Percentiles rank a stretch among this genome's conserved stretches.
phyloP scores from a whole-genome alignment of 2,888 invertebrate genomes.

The Lordiphosa andalusiaca region DNA sequence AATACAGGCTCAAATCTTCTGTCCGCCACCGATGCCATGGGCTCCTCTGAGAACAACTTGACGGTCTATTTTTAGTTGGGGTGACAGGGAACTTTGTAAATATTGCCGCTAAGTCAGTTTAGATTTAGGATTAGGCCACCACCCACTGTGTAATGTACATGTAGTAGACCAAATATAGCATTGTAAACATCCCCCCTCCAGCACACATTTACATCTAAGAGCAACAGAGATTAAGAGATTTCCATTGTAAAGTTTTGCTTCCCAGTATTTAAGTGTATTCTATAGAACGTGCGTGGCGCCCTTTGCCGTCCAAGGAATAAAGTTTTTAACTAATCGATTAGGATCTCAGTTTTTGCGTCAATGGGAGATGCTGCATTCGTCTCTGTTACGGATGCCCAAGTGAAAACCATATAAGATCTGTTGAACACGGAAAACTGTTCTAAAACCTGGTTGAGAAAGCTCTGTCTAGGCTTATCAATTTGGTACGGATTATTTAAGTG shows the following conservation, averaged over 20 bases:
- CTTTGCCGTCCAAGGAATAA: conserved; percentile 12
- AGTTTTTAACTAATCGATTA: conserved; percentile 28
- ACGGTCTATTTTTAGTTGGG: conserved; percentile 82
- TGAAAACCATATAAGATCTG: neutral
- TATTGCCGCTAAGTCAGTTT: conserved; percentile 51
- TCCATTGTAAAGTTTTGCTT: conserved; percentile 70
- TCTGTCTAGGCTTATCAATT: too few relatives aligned
- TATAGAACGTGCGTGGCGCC: conserved; percentile 31
- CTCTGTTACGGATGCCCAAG: too few relatives aligned
- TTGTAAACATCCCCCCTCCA: conserved; percentile 41
- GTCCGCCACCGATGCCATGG: conserved; percentile 77
- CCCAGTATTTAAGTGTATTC: conserved; percentile 40
- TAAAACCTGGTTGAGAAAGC: too few relatives aligned
- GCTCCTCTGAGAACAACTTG: conserved; percentile 82
- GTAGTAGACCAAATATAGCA: conserved; percentile 73
- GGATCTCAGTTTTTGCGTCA: neutral
- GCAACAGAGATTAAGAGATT: conserved; percentile 38
- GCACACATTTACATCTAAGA: conserved; percentile 48
- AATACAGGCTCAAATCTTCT: conserved; percentile 71
- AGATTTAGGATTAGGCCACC: conserved; percentile 38
- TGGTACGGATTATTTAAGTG: too few relatives aligned
- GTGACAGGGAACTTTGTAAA: conserved; percentile 39
- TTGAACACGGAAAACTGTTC: too few relatives aligned
- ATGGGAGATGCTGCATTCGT: too few relatives aligned
- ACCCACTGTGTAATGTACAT: conserved; percentile 51